Evolutionary conservation across 2,113 vertebrate genomes (phyloP), one percentile per base, ranked within the genome.

Genomic region (Anser cygnoides): DNA sequence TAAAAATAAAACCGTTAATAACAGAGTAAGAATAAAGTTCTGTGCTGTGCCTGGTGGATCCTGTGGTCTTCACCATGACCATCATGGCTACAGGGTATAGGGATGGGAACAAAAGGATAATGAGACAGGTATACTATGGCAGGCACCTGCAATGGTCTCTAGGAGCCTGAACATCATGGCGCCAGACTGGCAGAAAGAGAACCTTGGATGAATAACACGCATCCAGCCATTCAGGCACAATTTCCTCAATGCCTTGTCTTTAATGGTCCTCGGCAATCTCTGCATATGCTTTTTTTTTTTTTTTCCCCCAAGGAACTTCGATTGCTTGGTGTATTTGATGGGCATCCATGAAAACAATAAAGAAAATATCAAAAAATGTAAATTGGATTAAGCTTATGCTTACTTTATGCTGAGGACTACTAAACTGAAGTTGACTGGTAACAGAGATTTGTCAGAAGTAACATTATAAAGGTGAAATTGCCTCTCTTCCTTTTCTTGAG

Each of bases 151-250:
- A 79, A 33, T n/a, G 44, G 6, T 5, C 2, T 50, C 55, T 46
- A 15, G 18, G 57, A 80, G 15, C 10, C 31, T 58, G 39, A 61
- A 23, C 13, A 10, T 73, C 6, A 35, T 28, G 26, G 8, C 10
- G 13, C 18, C 20, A 44, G 37, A 49, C 5, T 4, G 10, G 11
- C 41, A 12, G 8, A 21, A 23, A 49, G 6, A 26, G 20, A 4
- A 8, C 20, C 41, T 66, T 66, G 26, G 10, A 39, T 4, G 7
- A 66, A 16, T 6, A 12, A 9, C 1, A 1, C 2, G 0, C 8
- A 15, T 57, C 54, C 41, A 76, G 33, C 12, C 26, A 39, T 18
- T 13, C 41, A 76, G 12, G 22, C 35, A 57, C 33, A 28, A 50
- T n/a, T n/a, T 50, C 9, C 20, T 77, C n/a, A 22, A 16, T 29